These are phyloP conservation scores for Aphelenchoides fujianensis DNA, from an alignment of 1,140 invertebrate genomes.

Conservation along the genomic window DNA sequence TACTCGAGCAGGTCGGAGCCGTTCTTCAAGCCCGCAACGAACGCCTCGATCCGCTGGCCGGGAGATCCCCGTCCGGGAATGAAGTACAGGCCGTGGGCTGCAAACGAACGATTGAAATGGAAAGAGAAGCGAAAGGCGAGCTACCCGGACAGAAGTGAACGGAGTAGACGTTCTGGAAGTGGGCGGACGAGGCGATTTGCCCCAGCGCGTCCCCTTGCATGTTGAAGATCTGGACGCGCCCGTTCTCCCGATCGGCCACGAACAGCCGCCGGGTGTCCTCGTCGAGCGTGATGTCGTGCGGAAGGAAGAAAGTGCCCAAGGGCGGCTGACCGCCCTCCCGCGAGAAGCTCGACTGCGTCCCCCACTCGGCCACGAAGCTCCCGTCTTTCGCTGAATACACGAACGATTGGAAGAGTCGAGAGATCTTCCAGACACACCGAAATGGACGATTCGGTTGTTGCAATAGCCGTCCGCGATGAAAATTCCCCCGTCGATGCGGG, in stretches of 20 bases:
- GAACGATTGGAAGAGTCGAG: too few species aligned
- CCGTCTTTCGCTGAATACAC: constrained; percentile 73
- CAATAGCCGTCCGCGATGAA: constrained; percentile 90
- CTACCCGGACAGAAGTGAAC: constrained; percentile 41
- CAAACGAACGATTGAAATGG: constrained; percentile 11
- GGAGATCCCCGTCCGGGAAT: constrained; percentile 40
- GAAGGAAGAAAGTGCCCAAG: constrained; percentile 71
- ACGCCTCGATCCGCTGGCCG: constrained; percentile 26
- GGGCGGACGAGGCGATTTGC: constrained; percentile 32
- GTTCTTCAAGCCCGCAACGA: constrained; percentile 10
- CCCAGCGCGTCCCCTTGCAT: constrained; percentile 44
- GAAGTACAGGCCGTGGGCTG: constrained; percentile 47
- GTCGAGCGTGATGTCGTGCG: constrained; percentile 77
- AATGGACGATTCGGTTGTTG: constrained; percentile 84
- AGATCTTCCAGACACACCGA: too few species aligned
- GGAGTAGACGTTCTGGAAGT: constrained; percentile 48
- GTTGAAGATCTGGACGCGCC: constrained; percentile 76
- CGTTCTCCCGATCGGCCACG: constrained; percentile 85
- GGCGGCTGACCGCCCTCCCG: constrained; percentile 11
- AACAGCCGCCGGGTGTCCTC: constrained; percentile 74
- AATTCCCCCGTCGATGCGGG: constrained; percentile 75
- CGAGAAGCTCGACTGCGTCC: constrained; percentile 8
- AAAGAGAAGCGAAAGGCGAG: background rate
- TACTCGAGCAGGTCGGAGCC: constrained; percentile 39
- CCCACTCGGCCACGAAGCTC: constrained; percentile 51